These are phyloP conservation scores for Mus spretus DNA, from an alignment of 2,797 vertebrate species.

Conservation along the genomic window DNA sequence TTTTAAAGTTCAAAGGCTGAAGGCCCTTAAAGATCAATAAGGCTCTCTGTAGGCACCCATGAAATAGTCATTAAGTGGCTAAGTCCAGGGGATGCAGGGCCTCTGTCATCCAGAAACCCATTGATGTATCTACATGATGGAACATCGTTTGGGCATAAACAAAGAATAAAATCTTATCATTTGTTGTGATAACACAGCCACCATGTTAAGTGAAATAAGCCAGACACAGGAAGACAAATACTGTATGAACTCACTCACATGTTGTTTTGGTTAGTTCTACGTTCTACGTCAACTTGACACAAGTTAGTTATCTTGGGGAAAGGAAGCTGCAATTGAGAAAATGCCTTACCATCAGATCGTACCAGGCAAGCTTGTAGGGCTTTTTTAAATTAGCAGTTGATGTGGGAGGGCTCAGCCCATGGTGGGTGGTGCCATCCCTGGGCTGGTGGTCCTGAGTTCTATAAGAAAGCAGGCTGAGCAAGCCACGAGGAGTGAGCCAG, in stretches of 20 bases:
- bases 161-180: background rate
- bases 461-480: background rate
- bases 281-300: background rate
- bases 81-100: background rate
- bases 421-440: background rate
- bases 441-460: background rate
- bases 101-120: background rate
- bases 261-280: background rate
- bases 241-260: background rate
- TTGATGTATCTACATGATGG: background rate
- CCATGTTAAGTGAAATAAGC: constrained; percentile 17
- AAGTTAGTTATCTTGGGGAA: background rate
- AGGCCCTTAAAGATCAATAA: background rate
- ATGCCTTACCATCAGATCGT: background rate
- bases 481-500: background rate
- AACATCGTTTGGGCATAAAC: background rate
- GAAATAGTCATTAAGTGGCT: background rate
- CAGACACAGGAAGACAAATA: background rate
- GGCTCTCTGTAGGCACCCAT: rapidly evolving
- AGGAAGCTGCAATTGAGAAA: background rate
- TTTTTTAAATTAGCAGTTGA: background rate
- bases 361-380: background rate
- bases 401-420: background rate
- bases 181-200: background rate
- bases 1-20: background rate